phyloP scores from a whole-genome alignment of 2,888 invertebrate genomes.

The Hydrotaea cyrtoneurina region DNA sequence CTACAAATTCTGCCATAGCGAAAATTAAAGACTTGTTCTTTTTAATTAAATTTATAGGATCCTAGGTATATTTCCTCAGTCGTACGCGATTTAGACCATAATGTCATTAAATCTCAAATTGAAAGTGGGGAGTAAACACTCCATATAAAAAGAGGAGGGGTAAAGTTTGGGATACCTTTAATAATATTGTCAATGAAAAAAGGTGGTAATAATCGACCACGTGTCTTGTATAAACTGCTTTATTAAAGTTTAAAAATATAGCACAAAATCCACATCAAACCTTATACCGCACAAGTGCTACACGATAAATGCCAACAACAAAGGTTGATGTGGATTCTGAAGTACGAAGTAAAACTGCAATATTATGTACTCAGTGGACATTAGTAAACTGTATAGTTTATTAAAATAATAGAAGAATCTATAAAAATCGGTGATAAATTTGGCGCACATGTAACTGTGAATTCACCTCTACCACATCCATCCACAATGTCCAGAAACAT shows the following conservation, averaged over 20 bases:
- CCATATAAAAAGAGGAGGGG: neutral
- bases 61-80: neutral
- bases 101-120: neutral
- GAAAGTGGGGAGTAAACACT: neutral
- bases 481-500: no score
- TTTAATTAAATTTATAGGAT: neutral
- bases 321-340: neutral
- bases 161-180: neutral
- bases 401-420: neutral
- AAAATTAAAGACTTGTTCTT: neutral
- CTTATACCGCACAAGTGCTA: no score
- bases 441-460: no score
- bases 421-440: neutral
- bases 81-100: neutral
- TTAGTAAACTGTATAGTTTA: neutral
- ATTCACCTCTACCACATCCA: neutral
- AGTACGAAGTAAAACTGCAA: neutral
- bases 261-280: neutral
- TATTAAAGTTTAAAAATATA: neutral
- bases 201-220: neutral
- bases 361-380: neutral
- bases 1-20: neutral
- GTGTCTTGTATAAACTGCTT: neutral
- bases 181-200: neutral
- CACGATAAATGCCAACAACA: neutral